Evolutionary conservation across 2,113 vertebrate species (phyloP).

Genomic region (Xiphias gladius): DNA sequence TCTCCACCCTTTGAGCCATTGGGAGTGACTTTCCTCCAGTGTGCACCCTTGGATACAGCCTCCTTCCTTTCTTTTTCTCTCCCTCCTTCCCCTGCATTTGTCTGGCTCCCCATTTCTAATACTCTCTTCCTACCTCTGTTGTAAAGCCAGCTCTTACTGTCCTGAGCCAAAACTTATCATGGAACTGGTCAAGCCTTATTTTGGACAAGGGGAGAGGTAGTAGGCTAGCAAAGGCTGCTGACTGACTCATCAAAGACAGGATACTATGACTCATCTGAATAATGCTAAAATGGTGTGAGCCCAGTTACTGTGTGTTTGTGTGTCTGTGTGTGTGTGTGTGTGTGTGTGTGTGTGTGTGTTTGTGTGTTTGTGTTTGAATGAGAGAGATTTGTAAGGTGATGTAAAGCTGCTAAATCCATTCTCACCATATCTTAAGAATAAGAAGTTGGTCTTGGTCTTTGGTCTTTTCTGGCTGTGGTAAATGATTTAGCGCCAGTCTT

Average conservation of each 20-base stretch:
- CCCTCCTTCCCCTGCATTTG: conserved; percentile 25
- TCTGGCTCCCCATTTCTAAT: conserved; percentile 8
- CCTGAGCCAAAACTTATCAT: conserved; percentile 38
- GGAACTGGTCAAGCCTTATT: conserved; percentile 32
- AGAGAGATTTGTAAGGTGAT: not conserved
- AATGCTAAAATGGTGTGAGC: conserved; percentile 16
- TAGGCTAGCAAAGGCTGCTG: conserved; percentile 29
- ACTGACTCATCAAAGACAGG: conserved; percentile 55
- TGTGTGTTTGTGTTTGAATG: too few relatives aligned
- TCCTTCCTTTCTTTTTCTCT: conserved; percentile 49
- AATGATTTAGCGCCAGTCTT: conserved; percentile 18
- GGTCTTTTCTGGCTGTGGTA: conserved; percentile 20
- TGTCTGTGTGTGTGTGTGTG: too few relatives aligned
- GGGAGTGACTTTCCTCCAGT: conserved; percentile 64
- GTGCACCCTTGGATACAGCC: conserved; percentile 50
- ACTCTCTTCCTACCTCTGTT: conserved; percentile 8
- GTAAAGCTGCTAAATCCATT: not conserved
- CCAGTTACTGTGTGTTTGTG: not conserved
- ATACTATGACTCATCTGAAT: conserved; percentile 55
- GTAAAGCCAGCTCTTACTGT: conserved; percentile 11
- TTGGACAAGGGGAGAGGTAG: conserved; percentile 27
- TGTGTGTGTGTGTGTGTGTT: too few relatives aligned
- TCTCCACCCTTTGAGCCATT: conserved; percentile 52
- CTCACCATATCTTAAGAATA: conserved; percentile 5
- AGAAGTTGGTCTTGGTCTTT: conserved; percentile 17